Conservation (phyloP, 2,113 vertebrate species). For the Xyrauchen texanus region DNA sequence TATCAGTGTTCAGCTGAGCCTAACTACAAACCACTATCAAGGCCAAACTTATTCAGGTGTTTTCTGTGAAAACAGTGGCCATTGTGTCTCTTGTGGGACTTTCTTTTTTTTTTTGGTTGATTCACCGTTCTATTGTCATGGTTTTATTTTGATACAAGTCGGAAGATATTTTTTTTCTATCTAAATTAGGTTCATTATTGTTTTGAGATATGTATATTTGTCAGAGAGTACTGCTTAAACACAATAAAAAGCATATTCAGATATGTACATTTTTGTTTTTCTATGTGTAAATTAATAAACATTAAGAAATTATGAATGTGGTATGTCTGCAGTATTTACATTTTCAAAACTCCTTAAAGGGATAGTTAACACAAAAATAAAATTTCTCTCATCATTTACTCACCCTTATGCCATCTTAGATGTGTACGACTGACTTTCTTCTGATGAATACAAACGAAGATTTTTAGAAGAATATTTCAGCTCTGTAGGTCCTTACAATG, state of each 20-base stretch:
- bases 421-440: too few relatives aligned
- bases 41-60: conserved; percentile 62
- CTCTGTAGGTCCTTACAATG: too few relatives aligned
- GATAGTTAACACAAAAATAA: too few relatives aligned
- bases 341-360: not conserved
- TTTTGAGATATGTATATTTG: conserved; percentile 56
- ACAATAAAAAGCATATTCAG: conserved; percentile 34
- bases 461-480: too few relatives aligned
- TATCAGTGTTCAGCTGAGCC: conserved; percentile 58
- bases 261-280: conserved; percentile 52
- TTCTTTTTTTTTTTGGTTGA: conserved; percentile 46
- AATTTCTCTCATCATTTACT: too few relatives aligned
- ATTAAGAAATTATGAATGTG: conserved; percentile 29
- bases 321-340: not conserved
- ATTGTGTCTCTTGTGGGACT: conserved; percentile 79
- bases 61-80: conserved; percentile 81
- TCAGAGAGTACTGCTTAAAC: conserved; percentile 53
- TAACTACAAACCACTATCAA: conserved; percentile 51
- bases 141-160: conserved; percentile 68
- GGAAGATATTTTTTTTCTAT: conserved; percentile 49
- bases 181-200: conserved; percentile 55
- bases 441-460: too few relatives aligned
- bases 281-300: conserved; percentile 62
- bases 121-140: conserved; percentile 26
- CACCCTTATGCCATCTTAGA: too few relatives aligned